These are phyloP conservation scores for Andrena minutula DNA, from an alignment of 2,888 invertebrate genomes.

Conservation along the genomic window DNA sequence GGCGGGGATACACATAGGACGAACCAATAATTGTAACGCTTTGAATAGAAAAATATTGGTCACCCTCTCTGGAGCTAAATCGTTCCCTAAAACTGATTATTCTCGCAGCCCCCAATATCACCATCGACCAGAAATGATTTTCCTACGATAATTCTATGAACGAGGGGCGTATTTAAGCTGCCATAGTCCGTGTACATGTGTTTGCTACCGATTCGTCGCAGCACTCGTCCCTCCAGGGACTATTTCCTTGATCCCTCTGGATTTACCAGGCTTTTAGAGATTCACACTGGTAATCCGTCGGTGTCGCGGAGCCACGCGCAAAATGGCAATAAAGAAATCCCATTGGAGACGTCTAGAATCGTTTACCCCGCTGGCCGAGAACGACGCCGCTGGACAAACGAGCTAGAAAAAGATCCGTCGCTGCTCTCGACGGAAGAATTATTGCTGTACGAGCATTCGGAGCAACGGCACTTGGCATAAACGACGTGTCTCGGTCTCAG, in stretches of 20 bases:
- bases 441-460: background rate
- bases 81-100: slow-evolving; percentile 70
- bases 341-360: background rate
- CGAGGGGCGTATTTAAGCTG: slow-evolving; percentile 27
- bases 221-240: slow-evolving; percentile 30
- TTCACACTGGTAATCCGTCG: slow-evolving; percentile 3
- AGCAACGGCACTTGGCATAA: background rate
- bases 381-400: background rate
- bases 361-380: background rate
- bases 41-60: slow-evolving; percentile 19
- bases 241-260: slow-evolving; percentile 31
- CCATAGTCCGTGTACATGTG: slow-evolving; percentile 12
- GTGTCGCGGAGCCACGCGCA: slow-evolving; percentile 30
- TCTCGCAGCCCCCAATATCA: slow-evolving; percentile 58
- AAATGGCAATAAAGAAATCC: slow-evolving; percentile 28
- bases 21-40: background rate
- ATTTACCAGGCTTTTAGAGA: slow-evolving; percentile 22
- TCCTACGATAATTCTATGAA: slow-evolving; percentile 37
- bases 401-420: background rate
- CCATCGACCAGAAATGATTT: slow-evolving; percentile 73
- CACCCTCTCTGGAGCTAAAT: slow-evolving; percentile 59
- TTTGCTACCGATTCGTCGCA: slow-evolving; percentile 32
- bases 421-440: slow-evolving; percentile 2
- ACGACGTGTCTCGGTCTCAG: slow-evolving; percentile 16
- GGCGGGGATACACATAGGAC: background rate